A percentile compares a stretch with the other conserved stretches of the same genome.
phyloP scores from a whole-genome alignment of 2,888 invertebrate genomes.

The Drosophila prostipennis region DNA sequence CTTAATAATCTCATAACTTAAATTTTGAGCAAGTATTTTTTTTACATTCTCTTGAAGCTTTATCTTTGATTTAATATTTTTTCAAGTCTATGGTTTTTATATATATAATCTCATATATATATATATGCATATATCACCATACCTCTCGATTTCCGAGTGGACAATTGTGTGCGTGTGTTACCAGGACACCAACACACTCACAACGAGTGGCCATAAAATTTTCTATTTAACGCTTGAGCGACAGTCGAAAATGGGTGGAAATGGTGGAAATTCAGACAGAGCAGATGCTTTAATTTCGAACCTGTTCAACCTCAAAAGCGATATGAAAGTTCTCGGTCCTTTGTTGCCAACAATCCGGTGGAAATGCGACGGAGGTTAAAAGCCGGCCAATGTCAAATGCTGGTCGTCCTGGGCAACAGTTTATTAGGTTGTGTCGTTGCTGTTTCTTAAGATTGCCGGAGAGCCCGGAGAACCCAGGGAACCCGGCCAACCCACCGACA shows the following conservation, averaged over 20 bases:
- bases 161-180: conserved; percentile 39
- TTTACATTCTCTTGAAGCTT: background rate
- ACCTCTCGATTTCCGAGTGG: conserved; percentile 5
- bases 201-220: conserved; percentile 60
- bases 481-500: conserved; percentile 1
- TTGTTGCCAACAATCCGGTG: conserved; percentile 36
- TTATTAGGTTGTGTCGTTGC: conserved; percentile 75
- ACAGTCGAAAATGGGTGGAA: conserved; percentile 33
- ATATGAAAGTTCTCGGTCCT: conserved; percentile 59
- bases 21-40: too few relatives aligned
- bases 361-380: conserved; percentile 1
- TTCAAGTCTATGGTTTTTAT: background rate
- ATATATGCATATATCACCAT: too few relatives aligned
- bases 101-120: background rate
- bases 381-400: conserved; percentile 30
- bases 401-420: conserved; percentile 69
- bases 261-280: conserved; percentile 1
- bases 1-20: too few relatives aligned
- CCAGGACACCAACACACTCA: conserved; percentile 51
- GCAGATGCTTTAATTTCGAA: conserved; percentile 50
- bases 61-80: background rate
- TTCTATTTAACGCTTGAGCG: conserved; percentile 78
- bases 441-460: conserved; percentile 67
- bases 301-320: conserved; percentile 63
- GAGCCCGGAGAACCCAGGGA: too few relatives aligned